Evolutionary conservation across 2,113 vertebrate species (phyloP).

Genomic region (Grantiella picta): DNA sequence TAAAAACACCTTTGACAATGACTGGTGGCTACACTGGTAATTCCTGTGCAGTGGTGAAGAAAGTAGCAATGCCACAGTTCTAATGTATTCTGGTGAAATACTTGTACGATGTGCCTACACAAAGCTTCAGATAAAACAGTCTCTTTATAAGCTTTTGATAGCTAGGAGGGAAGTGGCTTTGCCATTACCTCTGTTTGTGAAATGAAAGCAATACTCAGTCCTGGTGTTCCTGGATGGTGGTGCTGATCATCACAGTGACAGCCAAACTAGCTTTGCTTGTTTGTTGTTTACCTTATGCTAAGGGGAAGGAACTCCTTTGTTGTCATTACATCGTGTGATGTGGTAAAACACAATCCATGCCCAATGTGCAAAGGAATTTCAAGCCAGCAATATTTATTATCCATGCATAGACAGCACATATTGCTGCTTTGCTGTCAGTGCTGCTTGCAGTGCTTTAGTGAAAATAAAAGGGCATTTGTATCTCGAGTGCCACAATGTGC

Average conservation of each 20-base stretch:
- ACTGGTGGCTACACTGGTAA: slow-evolving; percentile 1
- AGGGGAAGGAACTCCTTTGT: slow-evolving; percentile 59
- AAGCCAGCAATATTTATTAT: slow-evolving; percentile 67
- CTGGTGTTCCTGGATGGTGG: slow-evolving; percentile 50
- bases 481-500: neutral
- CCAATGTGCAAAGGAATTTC: slow-evolving; percentile 58
- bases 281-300: slow-evolving; percentile 56
- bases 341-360: slow-evolving; percentile 65
- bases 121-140: slow-evolving; percentile 43
- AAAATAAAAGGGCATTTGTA: slow-evolving; percentile 65
- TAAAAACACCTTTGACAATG: slow-evolving; percentile 32
- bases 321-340: slow-evolving; percentile 66
- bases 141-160: slow-evolving; percentile 55
- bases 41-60: neutral
- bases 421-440: slow-evolving; percentile 67
- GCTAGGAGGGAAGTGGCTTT: slow-evolving; percentile 30
- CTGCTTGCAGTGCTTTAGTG: slow-evolving; percentile 10
- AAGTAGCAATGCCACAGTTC: neutral
- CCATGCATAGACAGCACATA: slow-evolving; percentile 38
- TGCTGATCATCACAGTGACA: slow-evolving; percentile 43
- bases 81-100: slow-evolving; percentile 45
- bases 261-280: slow-evolving; percentile 25
- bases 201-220: slow-evolving; percentile 32
- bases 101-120: slow-evolving; percentile 27
- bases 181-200: slow-evolving; percentile 48